Evolutionary conservation across 2,113 vertebrate species (phyloP).

Genomic region (Arizona elegans): DNA sequence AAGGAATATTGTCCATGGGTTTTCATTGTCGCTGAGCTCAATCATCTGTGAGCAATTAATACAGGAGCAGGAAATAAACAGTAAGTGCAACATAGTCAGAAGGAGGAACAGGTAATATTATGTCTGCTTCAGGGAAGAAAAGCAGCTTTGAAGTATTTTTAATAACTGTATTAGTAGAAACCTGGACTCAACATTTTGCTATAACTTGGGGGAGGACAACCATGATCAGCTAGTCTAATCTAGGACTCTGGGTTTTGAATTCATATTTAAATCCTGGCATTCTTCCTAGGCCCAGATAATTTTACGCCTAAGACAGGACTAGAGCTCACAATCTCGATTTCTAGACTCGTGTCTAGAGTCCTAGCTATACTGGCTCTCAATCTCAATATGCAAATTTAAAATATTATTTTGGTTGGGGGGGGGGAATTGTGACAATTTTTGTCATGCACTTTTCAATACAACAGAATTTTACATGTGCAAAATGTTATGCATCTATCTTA

Average conservation of each 20-base stretch:
- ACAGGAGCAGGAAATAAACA: constrained; percentile 14
- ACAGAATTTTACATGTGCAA: not conserved
- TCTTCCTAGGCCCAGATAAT: not conserved
- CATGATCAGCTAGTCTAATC: not conserved
- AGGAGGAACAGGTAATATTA: not conserved
- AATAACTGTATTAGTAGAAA: not conserved
- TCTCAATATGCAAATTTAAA: not conserved
- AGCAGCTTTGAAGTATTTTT: not conserved
- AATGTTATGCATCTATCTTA: not conserved
- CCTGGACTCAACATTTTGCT: not conserved
- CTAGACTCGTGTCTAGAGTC: not conserved
- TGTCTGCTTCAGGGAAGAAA: not conserved
- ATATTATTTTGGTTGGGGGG: not conserved
- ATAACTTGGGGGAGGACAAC: not conserved
- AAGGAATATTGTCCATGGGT: constrained; percentile 99
- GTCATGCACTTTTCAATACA: not conserved
- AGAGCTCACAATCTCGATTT: not conserved
- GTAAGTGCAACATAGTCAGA: not conserved
- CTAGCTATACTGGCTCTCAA: not conserved
- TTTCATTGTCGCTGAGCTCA: constrained; percentile 97
- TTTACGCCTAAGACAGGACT: not conserved
- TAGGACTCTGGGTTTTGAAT: not conserved
- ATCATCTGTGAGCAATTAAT: constrained; percentile 86
- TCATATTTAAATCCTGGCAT: not conserved
- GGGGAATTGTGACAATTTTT: too few relatives aligned